These are phyloP conservation scores for Meiosimyza decipiens DNA, from an alignment of 2,888 invertebrate genomes.

Conservation along the genomic window DNA sequence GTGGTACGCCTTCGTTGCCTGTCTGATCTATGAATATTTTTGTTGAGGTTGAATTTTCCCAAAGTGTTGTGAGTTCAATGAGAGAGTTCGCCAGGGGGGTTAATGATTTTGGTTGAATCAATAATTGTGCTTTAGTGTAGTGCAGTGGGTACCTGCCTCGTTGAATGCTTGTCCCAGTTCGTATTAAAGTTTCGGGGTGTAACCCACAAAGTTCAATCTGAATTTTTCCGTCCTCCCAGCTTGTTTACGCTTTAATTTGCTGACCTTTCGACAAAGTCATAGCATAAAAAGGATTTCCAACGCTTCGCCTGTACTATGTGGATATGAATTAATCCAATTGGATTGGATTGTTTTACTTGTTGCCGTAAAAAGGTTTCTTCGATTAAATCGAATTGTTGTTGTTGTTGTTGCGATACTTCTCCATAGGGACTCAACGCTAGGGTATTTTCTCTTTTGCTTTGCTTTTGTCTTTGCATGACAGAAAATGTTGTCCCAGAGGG, in stretches of 20 bases:
- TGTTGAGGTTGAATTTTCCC: not conserved
- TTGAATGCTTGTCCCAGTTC: too few relatives aligned
- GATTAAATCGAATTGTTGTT: conserved; percentile 22
- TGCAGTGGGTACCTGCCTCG: not conserved
- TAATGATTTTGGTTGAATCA: not conserved
- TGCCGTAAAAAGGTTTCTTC: conserved; percentile 6
- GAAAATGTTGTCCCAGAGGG: too few relatives aligned
- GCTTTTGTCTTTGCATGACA: too few relatives aligned
- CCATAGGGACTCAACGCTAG: not conserved
- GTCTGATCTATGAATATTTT: not conserved
- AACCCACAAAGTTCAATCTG: too few relatives aligned
- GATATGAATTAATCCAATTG: not conserved
- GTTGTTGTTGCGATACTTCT: not conserved
- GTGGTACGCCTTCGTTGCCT: conserved; percentile 9
- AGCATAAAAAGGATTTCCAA: not conserved
- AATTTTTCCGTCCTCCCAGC: not conserved
- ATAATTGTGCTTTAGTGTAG: not conserved
- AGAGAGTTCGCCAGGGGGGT: too few relatives aligned
- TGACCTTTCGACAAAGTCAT: conserved; percentile 7
- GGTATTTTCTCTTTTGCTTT: not conserved
- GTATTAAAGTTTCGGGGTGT: too few relatives aligned
- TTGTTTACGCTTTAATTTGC: conserved; percentile 7
- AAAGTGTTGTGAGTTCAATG: not conserved
- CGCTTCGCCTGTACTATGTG: not conserved
- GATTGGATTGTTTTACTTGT: conserved; percentile 13